These are phyloP conservation scores for Onychomys leucogaster DNA, from an alignment of 2,797 vertebrate species.

Conservation along the genomic window DNA sequence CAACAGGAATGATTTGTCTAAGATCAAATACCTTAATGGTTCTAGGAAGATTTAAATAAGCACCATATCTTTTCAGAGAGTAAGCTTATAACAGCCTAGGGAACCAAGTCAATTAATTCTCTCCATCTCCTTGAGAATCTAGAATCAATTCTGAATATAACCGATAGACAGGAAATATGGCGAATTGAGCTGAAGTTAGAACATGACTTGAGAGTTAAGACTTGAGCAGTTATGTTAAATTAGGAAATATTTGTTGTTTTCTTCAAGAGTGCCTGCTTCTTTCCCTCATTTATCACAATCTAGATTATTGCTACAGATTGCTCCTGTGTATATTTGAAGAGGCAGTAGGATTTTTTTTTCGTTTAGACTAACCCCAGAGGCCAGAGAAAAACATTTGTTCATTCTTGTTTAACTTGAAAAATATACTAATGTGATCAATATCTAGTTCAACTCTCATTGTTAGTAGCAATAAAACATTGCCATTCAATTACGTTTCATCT, in stretches of 20 bases:
- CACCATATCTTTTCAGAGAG: not conserved
- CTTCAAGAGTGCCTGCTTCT: not conserved
- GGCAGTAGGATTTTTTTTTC: slow-evolving; percentile 27
- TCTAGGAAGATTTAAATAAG: not conserved
- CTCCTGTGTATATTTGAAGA: slow-evolving; percentile 61
- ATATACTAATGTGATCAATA: slow-evolving; percentile 71
- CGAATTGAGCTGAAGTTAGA: slow-evolving; percentile 40
- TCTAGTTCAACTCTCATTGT: slow-evolving; percentile 55
- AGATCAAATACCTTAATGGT: not conserved
- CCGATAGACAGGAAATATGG: not conserved
- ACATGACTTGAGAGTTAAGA: not conserved
- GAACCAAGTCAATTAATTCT: not conserved
- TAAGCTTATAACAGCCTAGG: not conserved
- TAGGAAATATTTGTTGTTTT: slow-evolving; percentile 64
- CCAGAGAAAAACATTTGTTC: slow-evolving; percentile 28
- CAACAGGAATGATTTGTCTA: slow-evolving; percentile 1
- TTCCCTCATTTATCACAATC: slow-evolving; percentile 59
- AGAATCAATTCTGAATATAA: not conserved
- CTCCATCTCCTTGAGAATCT: not conserved
- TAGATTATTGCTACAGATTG: slow-evolving; percentile 53
- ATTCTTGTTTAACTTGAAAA: slow-evolving; percentile 66
- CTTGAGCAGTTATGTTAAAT: slow-evolving; percentile 52
- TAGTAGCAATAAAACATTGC: slow-evolving; percentile 61
- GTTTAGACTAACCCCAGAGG: slow-evolving; percentile 51
- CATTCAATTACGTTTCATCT: slow-evolving; percentile 43